A percentile compares a stretch with the other conserved stretches of the same genome.
Evolutionary conservation across 2,888 invertebrate genomes (phyloP).

Genomic region (Caenorhabditis virilis): DNA sequence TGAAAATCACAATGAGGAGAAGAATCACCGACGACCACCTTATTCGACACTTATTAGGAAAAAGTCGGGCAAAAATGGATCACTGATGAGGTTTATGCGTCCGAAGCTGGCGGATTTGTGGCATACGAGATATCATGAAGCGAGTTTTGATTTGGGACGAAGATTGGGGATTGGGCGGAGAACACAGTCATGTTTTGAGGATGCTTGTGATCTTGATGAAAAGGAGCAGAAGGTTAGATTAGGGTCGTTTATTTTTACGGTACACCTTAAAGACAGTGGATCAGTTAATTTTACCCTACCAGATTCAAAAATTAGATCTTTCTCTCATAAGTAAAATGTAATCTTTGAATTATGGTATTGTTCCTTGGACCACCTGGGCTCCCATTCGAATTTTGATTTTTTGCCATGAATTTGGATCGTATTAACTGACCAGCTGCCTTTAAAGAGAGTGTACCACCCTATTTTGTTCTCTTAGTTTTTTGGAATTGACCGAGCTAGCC

Average conservation of each 20-base stretch:
- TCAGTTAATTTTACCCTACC: not conserved
- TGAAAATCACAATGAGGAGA: conserved; percentile 8
- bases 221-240: not conserved
- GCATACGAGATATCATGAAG: conserved; percentile 36
- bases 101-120: conserved; percentile 39
- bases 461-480: not conserved
- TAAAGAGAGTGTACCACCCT: not conserved
- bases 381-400: too few relatives aligned
- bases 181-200: conserved; percentile 24
- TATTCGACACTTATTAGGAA: conserved; percentile 31
- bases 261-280: not conserved
- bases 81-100: conserved; percentile 10
- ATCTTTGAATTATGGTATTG: too few relatives aligned
- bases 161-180: conserved; percentile 31
- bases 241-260: not conserved
- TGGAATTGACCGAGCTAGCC: not conserved
- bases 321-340: too few relatives aligned
- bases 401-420: too few relatives aligned
- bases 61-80: conserved; percentile 7
- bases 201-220: conserved; percentile 9
- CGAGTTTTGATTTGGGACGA: conserved; percentile 38
- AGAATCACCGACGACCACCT: too few relatives aligned
- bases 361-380: too few relatives aligned
- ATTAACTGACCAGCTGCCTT: too few relatives aligned
- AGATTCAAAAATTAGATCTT: too few relatives aligned